Evolutionary conservation across 1,140 invertebrate genomes (phyloP), one percentile per base, ranked within the genome.

Genomic region (Nylanderia fulva): DNA sequence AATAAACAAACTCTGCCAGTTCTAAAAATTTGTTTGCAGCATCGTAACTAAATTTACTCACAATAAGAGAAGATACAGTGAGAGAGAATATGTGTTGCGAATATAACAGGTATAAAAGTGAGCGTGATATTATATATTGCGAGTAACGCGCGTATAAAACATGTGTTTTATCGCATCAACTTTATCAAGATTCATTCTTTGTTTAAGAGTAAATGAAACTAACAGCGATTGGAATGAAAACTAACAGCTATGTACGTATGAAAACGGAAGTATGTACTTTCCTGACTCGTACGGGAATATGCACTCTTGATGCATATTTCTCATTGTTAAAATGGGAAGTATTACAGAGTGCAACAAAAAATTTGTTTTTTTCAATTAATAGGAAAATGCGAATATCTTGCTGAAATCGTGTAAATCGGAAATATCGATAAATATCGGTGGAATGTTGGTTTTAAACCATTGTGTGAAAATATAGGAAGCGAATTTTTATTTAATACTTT

Each of bases 321-420:
- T n/a, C 60, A 68, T 24, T 54, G 7, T 1, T 64, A 48, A 79
- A 54, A 79, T 79, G 27, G 21, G n/a, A 4, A 66, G 15, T 54
- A 24, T 42, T 48, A 58, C 33, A 56, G n/a, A n/a, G 18, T 80
- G 36, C 3, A 4, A 7, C 1, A 42, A n/a, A 18, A 8, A 80
- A 71, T 69, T 56, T 33, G 29, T 33, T 80, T 56, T 58, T 80
- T 33, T 56, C 24, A 36, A 42, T 54, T 54, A 54, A 79, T 80
- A 5, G 11, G 6, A n/a, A 52, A 69, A 56, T n/a, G n/a, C n/a
- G n/a, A n/a, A 54, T 7, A 45, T 13, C 13, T 58, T 29, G 52
- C 21, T 42, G 15, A 18, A 56, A 66, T 21, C 3, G 24, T 54
- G 33, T n/a, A 36, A 27, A 79, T 54, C n/a, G 61, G 27, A n/a